These are phyloP conservation scores for Tyria jacobaeae DNA, from an alignment of 2,888 invertebrate genomes.

Conservation along the genomic window DNA sequence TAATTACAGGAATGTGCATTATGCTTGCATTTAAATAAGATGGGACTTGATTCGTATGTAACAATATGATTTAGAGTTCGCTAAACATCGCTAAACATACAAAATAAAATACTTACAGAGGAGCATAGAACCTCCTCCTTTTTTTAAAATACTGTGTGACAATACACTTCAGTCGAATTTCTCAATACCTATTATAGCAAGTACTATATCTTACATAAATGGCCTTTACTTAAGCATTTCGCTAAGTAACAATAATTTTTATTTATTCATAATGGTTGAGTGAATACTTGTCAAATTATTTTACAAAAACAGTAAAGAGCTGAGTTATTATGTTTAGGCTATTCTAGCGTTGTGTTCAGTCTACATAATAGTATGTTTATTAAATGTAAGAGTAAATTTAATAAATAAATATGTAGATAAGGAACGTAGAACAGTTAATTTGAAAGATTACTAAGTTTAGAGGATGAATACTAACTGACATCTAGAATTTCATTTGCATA, in stretches of 20 bases:
- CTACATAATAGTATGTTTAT: constrained; percentile 56
- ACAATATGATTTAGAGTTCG: too few relatives aligned
- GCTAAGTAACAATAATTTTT: constrained; percentile 43
- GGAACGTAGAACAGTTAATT: constrained; percentile 66
- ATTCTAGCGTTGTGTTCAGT: constrained; percentile 63
- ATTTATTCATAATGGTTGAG: constrained; percentile 49
- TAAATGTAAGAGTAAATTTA: constrained; percentile 66
- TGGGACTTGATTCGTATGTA: constrained; percentile 43
- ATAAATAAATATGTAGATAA: constrained; percentile 65
- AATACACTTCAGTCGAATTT: constrained; percentile 36
- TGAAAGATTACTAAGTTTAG: constrained; percentile 83
- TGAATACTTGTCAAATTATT: constrained; percentile 49
- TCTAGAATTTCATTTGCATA: constrained; percentile 78
- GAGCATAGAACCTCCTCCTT: too few relatives aligned
- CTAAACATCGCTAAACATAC: too few relatives aligned
- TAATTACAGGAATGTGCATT: constrained; percentile 44
- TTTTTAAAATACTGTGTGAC: constrained; percentile 52
- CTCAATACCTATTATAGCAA: constrained; percentile 47
- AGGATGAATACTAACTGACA: constrained; percentile 80
- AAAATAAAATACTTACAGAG: too few relatives aligned
- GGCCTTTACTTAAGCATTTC: constrained; percentile 55
- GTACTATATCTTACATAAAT: constrained; percentile 53
- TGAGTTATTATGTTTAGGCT: constrained; percentile 28
- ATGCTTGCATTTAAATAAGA: constrained; percentile 62
- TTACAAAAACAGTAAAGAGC: constrained; percentile 53